Base-by-base conservation (phyloP, 2,888 invertebrate species). In the Cantharis rufa region DNA sequence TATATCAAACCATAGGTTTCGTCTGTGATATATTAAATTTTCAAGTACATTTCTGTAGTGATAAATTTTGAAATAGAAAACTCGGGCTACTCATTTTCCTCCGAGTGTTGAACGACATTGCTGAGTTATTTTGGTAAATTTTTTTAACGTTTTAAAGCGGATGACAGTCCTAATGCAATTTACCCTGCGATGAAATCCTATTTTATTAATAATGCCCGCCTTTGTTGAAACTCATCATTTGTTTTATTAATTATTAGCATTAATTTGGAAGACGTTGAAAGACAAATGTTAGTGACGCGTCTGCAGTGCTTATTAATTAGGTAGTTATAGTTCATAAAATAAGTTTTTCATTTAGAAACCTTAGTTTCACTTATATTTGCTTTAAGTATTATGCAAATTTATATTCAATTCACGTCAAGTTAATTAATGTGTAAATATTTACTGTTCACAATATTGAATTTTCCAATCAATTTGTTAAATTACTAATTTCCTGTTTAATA, bases 211-310 rank as follows among this genome's bases (percentile, higher is more conserved):
- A 77, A 74, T 75, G 76, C 78, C 72, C 78, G 78, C 78, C 71
- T 76, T 74, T 74, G 79, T 78, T 78, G 75, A 73, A 70, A 79
- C 77, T 76, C 77, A 78, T 79, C 79, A 78, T 81, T 81, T 80
- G 80, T 76, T 79, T 77, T 80, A 80, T 81, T 81, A 81, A 81
- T 81, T 81, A 81, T 81, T 80, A 79, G 79, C 80, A 80, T 81
- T 80, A 80, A 80, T 81, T 79, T 76, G 71, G 75, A 74, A 75
- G 72, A 63, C 77, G 79, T 71, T 79, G 81, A 80, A 80, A 81
- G 80, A 81, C 80, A 79, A 81, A 81, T 79, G 81, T 75, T 80
- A 75, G 79, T 80, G 80, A 80, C 81, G 78, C 80, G 77, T 78
- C 78, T 78, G 74, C 74, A 77, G 76, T 76, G 73, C 79, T 78